phyloP scores from a whole-genome alignment of 2,888 invertebrate species.

The Muschampia plurimacula region DNA sequence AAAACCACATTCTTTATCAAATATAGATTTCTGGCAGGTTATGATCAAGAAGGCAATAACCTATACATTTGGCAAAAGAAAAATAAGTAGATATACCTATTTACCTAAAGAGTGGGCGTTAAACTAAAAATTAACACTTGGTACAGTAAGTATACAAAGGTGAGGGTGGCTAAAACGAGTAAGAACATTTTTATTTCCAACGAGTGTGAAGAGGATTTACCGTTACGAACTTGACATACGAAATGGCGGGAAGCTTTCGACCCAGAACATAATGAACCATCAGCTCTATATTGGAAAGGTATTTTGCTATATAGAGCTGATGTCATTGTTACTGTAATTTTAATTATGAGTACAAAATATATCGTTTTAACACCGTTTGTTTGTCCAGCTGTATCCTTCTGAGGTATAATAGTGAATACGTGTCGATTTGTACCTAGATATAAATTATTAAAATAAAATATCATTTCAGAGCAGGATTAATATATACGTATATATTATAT shows the following conservation, averaged over 20 bases:
- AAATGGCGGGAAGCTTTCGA: conserved; percentile 37
- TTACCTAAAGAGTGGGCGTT: conserved; percentile 37
- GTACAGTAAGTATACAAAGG: not conserved
- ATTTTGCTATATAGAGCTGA: conserved; percentile 55
- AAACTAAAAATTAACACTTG: conserved; percentile 54
- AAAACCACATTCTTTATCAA: conserved; percentile 14
- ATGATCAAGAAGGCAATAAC: conserved; percentile 47
- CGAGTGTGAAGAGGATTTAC: conserved; percentile 34
- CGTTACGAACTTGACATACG: conserved; percentile 46
- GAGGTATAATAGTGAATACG: conserved; percentile 61
- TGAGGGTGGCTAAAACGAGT: conserved; percentile 25
- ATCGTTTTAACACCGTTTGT: conserved; percentile 52
- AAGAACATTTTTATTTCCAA: conserved; percentile 32
- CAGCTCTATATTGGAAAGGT: conserved; percentile 9
- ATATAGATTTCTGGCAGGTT: conserved; percentile 52
- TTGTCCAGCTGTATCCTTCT: conserved; percentile 80
- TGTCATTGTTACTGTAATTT: conserved; percentile 68
- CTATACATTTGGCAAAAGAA: conserved; percentile 46
- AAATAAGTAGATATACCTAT: conserved; percentile 42
- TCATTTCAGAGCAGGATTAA: not conserved
- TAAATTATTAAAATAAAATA: not conserved
- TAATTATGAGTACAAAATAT: conserved; percentile 61
- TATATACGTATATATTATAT: no score
- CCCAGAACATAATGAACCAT: conserved; percentile 21
- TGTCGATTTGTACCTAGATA: conserved; percentile 1